Evolutionary conservation across 30 jellyfish, hydroid and myxozoan genomes (phyloP), one percentile per base, ranked within the genome.

Genomic region (Catostylus mosaicus): DNA sequence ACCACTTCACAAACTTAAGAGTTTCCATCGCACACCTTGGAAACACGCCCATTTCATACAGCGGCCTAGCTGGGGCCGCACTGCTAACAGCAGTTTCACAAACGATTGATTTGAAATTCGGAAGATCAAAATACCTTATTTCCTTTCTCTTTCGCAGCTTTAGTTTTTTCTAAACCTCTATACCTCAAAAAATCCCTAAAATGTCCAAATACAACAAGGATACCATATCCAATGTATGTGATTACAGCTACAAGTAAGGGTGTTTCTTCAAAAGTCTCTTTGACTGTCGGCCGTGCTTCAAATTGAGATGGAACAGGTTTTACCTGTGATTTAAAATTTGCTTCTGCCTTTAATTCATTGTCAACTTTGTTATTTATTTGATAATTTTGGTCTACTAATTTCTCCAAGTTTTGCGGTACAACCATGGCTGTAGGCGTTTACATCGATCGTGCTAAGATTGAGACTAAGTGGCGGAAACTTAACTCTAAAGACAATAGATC

Each of bases 201-300:
- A 66, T 93, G 87, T 11, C 97, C 98, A 72, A 93, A 93, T 23
- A 79, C 83, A 34, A 93, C 98, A 63, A 93, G 73, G 36, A 93
- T 83, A 31, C 98, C 98, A 83, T 93, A 93, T 36, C 96, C 97
- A 51, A 93, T 93, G 87, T 93, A 93, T 7, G 98, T 93, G 45
- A 93, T 87, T 2, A 93, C 97, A 29, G 98, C 98, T 36, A 93
- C 97, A 35, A 93, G 59, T 22, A 93, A 82, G 31, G 98, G 98
- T 48, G 98, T 93, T 72, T 93, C 98, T 88, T 93, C 98, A 61
- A 86, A 86, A 3, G 66, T 30, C 38, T 85, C 93, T 74, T 72
- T 83, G 35, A 43, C 27, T 50, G 22, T 48, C 1, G 89, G 91
- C 62, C 38, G 34, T 7, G 84, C 34, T 47, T 48, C 47, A 20